These are phyloP conservation scores for Saccopteryx leptura DNA, from an alignment of 2,113 vertebrate species.

Conservation along the genomic window DNA sequence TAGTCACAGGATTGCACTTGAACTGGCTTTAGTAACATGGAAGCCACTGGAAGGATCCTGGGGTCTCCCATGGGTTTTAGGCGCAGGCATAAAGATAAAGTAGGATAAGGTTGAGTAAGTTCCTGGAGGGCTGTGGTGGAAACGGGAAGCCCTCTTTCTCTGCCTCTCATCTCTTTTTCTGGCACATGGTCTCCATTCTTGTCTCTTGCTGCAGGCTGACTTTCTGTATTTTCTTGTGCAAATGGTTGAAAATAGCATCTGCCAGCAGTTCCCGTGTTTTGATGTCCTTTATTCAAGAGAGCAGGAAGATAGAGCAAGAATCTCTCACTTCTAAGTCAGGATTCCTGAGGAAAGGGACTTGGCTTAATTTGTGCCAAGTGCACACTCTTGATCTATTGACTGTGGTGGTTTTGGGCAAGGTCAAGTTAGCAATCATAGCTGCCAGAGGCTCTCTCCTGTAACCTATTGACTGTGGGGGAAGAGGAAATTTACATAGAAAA, in stretches of 20 bases:
- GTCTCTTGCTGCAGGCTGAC: conserved; percentile 63
- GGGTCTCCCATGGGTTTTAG: not conserved
- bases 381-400: not conserved
- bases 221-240: conserved; percentile 72
- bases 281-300: conserved; percentile 75
- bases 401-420: not conserved
- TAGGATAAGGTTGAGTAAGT: not conserved
- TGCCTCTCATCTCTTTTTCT: conserved; percentile 30
- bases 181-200: conserved; percentile 58
- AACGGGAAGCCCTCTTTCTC: conserved; percentile 19
- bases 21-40: conserved; percentile 7
- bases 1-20: not conserved
- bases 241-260: conserved; percentile 79
- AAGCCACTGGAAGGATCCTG: not conserved
- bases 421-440: not conserved
- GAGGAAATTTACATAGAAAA: not conserved
- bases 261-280: conserved; percentile 73
- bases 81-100: not conserved
- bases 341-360: conserved; percentile 48
- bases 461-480: not conserved
- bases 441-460: not conserved
- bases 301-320: conserved; percentile 74
- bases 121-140: not conserved
- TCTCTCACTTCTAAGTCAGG: conserved; percentile 70
- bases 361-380: not conserved